phyloP scores from a whole-genome alignment of 2,113 vertebrate species.

The Cryptomyrus ogoouensis region DNA sequence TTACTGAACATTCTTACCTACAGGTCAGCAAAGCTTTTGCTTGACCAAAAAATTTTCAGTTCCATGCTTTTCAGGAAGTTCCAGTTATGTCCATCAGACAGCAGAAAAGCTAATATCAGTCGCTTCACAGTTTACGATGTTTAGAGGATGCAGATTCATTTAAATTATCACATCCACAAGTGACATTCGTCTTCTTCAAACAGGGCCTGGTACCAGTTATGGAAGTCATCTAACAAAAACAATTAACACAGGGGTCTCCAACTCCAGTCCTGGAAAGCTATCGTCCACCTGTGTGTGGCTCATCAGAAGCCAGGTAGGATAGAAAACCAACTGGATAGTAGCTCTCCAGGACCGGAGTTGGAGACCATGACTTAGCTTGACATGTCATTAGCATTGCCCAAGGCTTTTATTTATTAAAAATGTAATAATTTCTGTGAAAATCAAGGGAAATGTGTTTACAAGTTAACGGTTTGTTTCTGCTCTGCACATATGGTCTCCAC shows the following conservation, averaged over 20 bases:
- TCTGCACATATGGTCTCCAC: neutral
- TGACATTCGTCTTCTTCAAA: neutral
- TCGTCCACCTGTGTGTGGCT: too few species aligned
- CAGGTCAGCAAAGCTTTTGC: slow-evolving; percentile 44
- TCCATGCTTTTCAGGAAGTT: neutral
- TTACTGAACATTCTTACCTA: slow-evolving; percentile 51
- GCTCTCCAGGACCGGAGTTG: too few species aligned
- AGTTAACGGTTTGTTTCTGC: too few species aligned
- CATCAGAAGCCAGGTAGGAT: too few species aligned
- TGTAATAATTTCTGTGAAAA: neutral
- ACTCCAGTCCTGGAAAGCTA: too few species aligned
- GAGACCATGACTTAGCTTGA: neutral
- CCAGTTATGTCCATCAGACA: slow-evolving; percentile 25
- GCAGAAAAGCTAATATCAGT: slow-evolving; percentile 37
- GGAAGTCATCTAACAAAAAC: neutral
- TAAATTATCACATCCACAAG: neutral
- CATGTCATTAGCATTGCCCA: neutral
- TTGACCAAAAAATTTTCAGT: neutral
- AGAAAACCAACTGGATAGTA: too few species aligned
- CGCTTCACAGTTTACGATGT: slow-evolving; percentile 48
- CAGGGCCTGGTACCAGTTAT: neutral
- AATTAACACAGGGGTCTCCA: neutral
- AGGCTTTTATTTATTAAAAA: neutral
- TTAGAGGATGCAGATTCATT: neutral
- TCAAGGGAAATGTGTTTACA: neutral